Evolutionary conservation across 2,797 vertebrate genomes (phyloP), one percentile per base, ranked within the genome.

Genomic region (Takifugu rubripes): DNA sequence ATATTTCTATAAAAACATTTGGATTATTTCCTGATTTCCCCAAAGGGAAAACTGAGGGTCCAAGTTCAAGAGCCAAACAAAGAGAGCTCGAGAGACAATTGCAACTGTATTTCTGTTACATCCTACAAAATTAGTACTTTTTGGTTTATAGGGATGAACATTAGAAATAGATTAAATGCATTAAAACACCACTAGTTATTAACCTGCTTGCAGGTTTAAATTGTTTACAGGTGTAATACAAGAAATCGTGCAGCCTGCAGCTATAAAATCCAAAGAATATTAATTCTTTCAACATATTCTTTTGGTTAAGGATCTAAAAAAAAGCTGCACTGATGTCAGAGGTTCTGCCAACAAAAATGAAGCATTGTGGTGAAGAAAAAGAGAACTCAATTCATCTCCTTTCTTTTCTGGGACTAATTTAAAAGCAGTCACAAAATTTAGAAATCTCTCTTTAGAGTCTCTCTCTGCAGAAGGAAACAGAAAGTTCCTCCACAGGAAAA

Each of bases 1-100:
- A 65, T 49, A 59, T 66, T 77, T 71, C 16, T 6, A n/a, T 73
- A n/a, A 25, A 60, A 61, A 59, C 52, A 56, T 49, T 44, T 58
- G 67, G 31, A 25, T 55, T 12, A 14, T 14, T 40, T 10, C 36
- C 36, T 40, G 21, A 58, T 26, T 56, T 67, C 46, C 43, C 48
- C 46, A 56, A 26, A n/a, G 33, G 51, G 12, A 33, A 70, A 68
- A 68, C 6, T 5, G 27, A 65, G 17, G 51, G 14, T 63, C 63
- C 1, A 52, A 29, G 15, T 11, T 61, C 42, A 43, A 40, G 36
- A 40, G 36, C 4, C 36, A 40, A 40, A 40, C 1, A 12, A 40
- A 14, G 12, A 40, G 36, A 12, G 36, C 36, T 14, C 12, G 21
- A 25, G 21, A 11, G 24, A 12, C 53, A 25, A 40, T 27, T 48